phyloP scores from a whole-genome alignment of 2,797 vertebrate species.

The Myotis daubentonii region DNA sequence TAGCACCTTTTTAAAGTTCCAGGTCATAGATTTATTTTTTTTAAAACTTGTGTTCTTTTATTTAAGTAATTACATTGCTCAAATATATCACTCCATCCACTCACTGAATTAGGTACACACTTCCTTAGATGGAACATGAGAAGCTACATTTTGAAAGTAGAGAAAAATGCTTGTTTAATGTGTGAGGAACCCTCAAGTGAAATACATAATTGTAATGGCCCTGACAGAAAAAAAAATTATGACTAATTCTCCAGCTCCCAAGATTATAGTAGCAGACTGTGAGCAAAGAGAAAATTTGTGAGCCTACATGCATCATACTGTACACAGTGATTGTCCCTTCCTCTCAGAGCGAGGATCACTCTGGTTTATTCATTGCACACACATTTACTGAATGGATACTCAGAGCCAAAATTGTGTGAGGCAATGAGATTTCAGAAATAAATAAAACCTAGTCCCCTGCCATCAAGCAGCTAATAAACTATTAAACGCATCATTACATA shows the following conservation, averaged over 20 bases:
- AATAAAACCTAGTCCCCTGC: neutral
- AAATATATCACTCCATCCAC: constrained; percentile 35
- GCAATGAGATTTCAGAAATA: constrained; percentile 27
- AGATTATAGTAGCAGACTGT: neutral
- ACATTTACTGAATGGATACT: constrained; percentile 26
- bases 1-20: neutral
- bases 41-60: neutral
- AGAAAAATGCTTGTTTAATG: constrained; percentile 25
- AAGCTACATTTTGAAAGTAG: neutral
- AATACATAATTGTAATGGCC: constrained; percentile 9
- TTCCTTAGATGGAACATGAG: neutral
- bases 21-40: neutral
- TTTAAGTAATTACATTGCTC: neutral
- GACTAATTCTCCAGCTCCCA: neutral
- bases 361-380: neutral
- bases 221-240: constrained; percentile 29
- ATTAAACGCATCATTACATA: neutral
- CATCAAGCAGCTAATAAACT: neutral
- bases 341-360: neutral
- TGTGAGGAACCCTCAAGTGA: constrained; percentile 1
- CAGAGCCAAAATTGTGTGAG: constrained; percentile 11
- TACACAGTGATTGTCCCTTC: neutral
- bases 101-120: constrained; percentile 27
- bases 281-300: neutral
- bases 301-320: neutral